These are phyloP conservation scores for Sula dactylatra DNA, from an alignment of 2,113 vertebrate genomes.

Conservation along the genomic window DNA sequence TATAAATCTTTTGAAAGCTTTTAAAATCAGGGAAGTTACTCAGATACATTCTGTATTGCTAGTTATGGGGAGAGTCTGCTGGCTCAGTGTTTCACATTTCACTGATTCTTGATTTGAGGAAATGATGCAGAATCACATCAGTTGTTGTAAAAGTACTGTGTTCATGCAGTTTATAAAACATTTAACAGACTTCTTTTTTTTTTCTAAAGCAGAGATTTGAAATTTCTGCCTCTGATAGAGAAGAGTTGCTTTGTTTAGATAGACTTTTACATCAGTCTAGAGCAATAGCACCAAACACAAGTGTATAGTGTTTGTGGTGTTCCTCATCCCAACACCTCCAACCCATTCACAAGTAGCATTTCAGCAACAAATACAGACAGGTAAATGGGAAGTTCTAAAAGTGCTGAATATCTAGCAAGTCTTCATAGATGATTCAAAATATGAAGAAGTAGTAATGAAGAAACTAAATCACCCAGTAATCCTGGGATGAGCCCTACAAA, in stretches of 20 bases:
- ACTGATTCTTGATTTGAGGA: neutral
- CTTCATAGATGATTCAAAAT: neutral
- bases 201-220: neutral
- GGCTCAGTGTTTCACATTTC: neutral
- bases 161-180: neutral
- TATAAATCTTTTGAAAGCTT: neutral
- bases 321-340: neutral
- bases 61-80: neutral
- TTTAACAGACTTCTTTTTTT: neutral
- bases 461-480: neutral
- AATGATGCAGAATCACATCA: neutral
- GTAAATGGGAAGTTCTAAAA: neutral
- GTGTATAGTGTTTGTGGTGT: neutral
- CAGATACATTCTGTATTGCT: neutral
- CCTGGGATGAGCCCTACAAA: neutral
- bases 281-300: neutral
- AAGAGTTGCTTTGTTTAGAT: neutral
- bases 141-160: neutral
- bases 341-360: neutral
- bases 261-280: neutral
- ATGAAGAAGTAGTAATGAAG: neutral
- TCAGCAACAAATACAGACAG: neutral
- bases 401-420: neutral
- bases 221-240: neutral
- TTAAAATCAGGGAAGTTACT: neutral